Conservation (phyloP, 2,113 vertebrate genomes). For the Alethe castanea region DNA sequence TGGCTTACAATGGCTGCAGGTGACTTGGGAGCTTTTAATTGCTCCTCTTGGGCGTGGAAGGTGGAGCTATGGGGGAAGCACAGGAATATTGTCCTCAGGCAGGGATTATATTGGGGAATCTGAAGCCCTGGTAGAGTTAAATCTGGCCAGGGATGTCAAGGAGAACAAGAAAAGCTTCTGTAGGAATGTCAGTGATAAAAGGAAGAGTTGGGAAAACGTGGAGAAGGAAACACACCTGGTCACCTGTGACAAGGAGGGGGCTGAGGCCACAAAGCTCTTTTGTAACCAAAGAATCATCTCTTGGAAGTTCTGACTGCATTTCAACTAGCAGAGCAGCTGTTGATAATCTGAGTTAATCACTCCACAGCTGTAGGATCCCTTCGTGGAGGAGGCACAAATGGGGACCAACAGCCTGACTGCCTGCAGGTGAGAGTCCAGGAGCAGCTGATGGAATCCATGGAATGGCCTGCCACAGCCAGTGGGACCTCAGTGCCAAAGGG, state of each 20-base stretch:
- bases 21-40: neutral
- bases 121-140: neutral
- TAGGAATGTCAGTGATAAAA: neutral
- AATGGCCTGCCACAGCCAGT: fast-evolving
- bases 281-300: neutral
- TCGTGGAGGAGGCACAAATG: fast-evolving
- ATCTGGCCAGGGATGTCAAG: neutral
- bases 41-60: neutral
- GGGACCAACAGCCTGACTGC: neutral
- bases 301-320: neutral
- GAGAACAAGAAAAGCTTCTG: neutral
- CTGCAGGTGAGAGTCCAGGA: neutral
- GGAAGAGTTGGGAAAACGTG: fast-evolving
- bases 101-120: neutral
- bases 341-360: neutral
- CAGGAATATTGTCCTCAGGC: neutral
- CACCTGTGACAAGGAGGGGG: neutral
- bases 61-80: neutral
- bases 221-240: neutral
- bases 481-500: neutral
- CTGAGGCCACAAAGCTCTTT: neutral
- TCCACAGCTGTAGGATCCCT: too few species aligned
- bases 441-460: neutral
- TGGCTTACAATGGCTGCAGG: neutral
- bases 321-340: neutral